Evolutionary conservation across 2,888 invertebrate species (phyloP).

Genomic region (Petrolisthes cinctipes): DNA sequence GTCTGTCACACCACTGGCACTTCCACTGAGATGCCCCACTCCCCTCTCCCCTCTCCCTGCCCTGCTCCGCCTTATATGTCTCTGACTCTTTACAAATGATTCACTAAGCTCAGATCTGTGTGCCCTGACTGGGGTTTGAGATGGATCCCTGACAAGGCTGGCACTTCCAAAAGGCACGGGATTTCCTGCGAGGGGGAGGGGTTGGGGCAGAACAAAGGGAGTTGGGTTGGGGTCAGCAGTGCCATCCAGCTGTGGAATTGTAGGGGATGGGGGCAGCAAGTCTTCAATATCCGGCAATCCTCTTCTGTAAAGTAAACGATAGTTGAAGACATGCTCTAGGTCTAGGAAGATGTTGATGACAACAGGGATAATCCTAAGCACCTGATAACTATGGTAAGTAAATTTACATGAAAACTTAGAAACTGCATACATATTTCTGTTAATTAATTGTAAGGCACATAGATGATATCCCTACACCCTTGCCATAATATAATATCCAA

Average conservation of each 20-base stretch:
- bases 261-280: constrained; percentile 3
- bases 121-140: background rate
- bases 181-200: constrained; percentile 20
- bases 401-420: too few relatives aligned
- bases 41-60: background rate
- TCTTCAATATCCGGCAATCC: constrained; percentile 3
- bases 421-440: too few relatives aligned
- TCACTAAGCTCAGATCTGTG: constrained; percentile 6
- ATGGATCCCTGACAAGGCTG: background rate
- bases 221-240: constrained; percentile 29
- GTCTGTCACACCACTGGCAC: constrained; percentile 8
- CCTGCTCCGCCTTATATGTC: background rate
- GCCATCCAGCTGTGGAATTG: constrained; percentile 53
- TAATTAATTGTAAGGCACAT: too few relatives aligned
- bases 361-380: too few relatives aligned
- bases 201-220: background rate
- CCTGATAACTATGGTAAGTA: too few relatives aligned
- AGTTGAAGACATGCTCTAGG: background rate
- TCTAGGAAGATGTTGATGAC: background rate
- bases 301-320: background rate
- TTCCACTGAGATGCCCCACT: background rate
- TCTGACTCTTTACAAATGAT: background rate
- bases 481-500: too few relatives aligned
- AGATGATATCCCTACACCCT: too few relatives aligned
- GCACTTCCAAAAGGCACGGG: constrained; percentile 57